Conservation (phyloP, 2,797 vertebrate genomes). For the Melanogrammus aeglefinus region DNA sequence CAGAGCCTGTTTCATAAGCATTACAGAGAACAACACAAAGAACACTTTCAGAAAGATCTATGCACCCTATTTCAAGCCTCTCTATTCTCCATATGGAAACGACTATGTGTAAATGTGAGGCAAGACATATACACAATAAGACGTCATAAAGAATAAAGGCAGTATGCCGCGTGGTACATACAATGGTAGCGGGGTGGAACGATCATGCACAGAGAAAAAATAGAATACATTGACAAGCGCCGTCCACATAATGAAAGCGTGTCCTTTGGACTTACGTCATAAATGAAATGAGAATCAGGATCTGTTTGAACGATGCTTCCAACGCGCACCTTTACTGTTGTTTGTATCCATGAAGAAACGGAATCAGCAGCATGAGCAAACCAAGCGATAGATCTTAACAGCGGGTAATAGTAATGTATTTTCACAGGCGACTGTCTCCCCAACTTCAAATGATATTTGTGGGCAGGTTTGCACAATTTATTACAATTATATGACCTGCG, state of each 20-base stretch:
- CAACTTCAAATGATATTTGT: not conserved
- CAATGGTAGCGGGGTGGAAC: not conserved
- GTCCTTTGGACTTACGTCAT: conserved; percentile 88
- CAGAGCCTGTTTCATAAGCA: conserved; percentile 81
- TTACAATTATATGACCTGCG: not conserved
- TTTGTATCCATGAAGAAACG: conserved; percentile 87
- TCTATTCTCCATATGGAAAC: not conserved
- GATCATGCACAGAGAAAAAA: not conserved
- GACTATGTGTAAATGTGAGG: not conserved
- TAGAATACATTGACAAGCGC: not conserved
- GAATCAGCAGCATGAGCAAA: not conserved
- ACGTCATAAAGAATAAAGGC: not conserved
- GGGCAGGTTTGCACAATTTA: not conserved
- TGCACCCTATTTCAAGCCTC: not conserved
- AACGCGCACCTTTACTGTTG: conserved; percentile 92
- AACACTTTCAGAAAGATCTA: not conserved
- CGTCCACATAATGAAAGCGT: not conserved
- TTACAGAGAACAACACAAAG: conserved; percentile 14
- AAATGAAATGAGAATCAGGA: conserved; percentile 96
- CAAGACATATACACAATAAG: not conserved
- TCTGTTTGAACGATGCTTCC: conserved; percentile 97
- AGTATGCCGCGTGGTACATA: not conserved
- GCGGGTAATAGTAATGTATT: not conserved
- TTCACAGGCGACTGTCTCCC: not conserved
- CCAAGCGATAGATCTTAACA: not conserved